A percentile compares a stretch with the other conserved stretches of the same genome.
These are phyloP conservation scores for Papilio polytes DNA, from an alignment of 1,140 invertebrate genomes.

Conservation along the genomic window DNA sequence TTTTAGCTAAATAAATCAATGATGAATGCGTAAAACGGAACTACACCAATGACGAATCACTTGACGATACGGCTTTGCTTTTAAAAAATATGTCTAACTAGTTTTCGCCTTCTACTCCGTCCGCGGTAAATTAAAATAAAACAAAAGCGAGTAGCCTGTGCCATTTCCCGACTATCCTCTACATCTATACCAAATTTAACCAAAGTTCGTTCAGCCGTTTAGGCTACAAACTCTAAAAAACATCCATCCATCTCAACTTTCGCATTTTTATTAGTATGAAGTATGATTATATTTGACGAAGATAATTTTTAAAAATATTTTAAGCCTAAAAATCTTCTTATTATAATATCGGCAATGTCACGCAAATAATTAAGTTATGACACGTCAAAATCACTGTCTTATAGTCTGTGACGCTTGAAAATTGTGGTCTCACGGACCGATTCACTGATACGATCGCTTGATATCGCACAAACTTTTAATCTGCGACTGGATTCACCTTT, in stretches of 20 bases:
- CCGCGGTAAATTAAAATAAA: no score
- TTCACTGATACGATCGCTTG: slow-evolving; percentile 65
- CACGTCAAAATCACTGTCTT: slow-evolving; percentile 76
- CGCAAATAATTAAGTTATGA: slow-evolving; percentile 75
- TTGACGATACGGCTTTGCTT: not conserved
- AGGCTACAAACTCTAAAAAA: no score
- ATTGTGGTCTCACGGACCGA: slow-evolving; percentile 56
- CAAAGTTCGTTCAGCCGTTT: no score
- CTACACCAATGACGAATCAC: no score
- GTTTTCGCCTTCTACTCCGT: no score
- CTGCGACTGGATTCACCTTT: slow-evolving; percentile 11
- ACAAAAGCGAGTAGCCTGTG: no score
- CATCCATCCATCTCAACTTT: no score
- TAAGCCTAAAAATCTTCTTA: slow-evolving; percentile 1
- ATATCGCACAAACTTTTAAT: slow-evolving; percentile 50
- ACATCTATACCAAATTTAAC: no score
- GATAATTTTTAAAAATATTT: not conserved
- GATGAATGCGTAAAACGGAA: not conserved
- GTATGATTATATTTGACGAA: not conserved
- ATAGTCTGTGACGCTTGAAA: slow-evolving; percentile 60
- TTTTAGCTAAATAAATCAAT: not conserved
- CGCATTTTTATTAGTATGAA: no score
- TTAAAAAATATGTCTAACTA: not conserved
- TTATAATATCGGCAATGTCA: slow-evolving; percentile 62
- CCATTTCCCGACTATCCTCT: no score